Percentiles rank a stretch among this genome's conserved stretches.
Evolutionary conservation across 2,113 vertebrate genomes (phyloP).

Genomic region (Percopsis transmontana): DNA sequence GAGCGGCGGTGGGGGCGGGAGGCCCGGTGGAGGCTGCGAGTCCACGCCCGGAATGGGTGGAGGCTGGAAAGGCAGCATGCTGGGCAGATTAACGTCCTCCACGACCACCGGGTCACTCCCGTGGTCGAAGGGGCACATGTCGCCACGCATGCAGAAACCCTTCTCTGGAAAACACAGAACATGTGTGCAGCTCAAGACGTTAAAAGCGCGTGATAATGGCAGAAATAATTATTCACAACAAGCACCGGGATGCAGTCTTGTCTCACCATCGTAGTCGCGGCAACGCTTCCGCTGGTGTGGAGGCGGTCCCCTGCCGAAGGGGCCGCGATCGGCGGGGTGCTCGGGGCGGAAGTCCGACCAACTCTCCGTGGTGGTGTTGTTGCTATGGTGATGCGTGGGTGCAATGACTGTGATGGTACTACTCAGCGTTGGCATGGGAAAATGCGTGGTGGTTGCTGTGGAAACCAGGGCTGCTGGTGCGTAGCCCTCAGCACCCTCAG

Average conservation of each 20-base stretch:
- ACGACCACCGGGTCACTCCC: constrained; percentile 97
- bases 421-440: constrained; percentile 91
- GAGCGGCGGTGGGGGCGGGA: constrained; percentile 88
- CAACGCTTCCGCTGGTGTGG: constrained; percentile 92
- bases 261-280: constrained; percentile 94
- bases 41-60: constrained; percentile 91
- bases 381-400: constrained; percentile 89
- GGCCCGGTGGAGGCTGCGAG: constrained; percentile 87
- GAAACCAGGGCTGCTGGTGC: constrained; percentile 83
- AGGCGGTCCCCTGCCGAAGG: constrained; percentile 84
- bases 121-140: constrained; percentile 97
- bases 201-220: no score
- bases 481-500: constrained; percentile 82
- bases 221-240: no score
- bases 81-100: constrained; percentile 96
- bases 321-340: constrained; percentile 86
- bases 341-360: constrained; percentile 93
- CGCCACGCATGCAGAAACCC: constrained; percentile 97
- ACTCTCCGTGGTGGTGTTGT: constrained; percentile 92
- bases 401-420: constrained; percentile 96
- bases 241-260: neutral
- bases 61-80: constrained; percentile 92
- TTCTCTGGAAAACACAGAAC: constrained; percentile 82
- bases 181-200: neutral
- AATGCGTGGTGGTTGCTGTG: constrained; percentile 85